Evolutionary conservation across 2,888 invertebrate species (phyloP).

Genomic region (Agrochola lychnidis): DNA sequence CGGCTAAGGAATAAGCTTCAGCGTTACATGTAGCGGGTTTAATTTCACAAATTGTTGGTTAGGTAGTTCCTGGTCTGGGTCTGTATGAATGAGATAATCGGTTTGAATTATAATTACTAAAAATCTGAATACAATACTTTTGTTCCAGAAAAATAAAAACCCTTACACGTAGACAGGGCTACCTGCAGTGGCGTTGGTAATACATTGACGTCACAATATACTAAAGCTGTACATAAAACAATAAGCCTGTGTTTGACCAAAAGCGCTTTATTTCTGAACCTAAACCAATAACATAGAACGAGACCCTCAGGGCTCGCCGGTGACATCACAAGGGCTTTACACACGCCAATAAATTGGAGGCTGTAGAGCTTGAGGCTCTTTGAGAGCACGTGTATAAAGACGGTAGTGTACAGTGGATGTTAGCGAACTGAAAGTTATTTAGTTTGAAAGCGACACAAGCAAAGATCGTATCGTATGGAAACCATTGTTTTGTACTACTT

Average conservation of each 20-base stretch:
- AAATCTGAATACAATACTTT: not conserved
- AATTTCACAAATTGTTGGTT: not conserved
- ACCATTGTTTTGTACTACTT: not conserved
- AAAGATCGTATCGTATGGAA: too few relatives aligned
- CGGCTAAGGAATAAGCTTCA: not conserved
- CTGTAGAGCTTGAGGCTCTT: not conserved
- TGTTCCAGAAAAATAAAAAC: not conserved
- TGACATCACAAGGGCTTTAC: conserved; percentile 12
- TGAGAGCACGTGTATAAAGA: not conserved
- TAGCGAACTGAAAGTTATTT: too few relatives aligned
- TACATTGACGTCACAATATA: conserved; percentile 13
- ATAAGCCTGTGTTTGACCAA: not conserved
- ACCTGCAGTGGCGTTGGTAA: not conserved
- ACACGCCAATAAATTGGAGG: not conserved
- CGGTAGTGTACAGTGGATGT: not conserved
- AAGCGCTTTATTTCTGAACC: conserved; percentile 16
- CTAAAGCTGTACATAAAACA: conserved; percentile 5
- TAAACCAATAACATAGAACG: conserved; percentile 32
- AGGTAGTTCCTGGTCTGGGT: not conserved
- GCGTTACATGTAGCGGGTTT: not conserved
- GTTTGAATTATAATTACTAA: not conserved
- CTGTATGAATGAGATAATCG: not conserved
- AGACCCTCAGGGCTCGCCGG: not conserved
- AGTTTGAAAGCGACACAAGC: too few relatives aligned
- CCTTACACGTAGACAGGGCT: not conserved